Evolutionary conservation across 2,888 invertebrate species (phyloP).

Genomic region (Acleris holmiana): DNA sequence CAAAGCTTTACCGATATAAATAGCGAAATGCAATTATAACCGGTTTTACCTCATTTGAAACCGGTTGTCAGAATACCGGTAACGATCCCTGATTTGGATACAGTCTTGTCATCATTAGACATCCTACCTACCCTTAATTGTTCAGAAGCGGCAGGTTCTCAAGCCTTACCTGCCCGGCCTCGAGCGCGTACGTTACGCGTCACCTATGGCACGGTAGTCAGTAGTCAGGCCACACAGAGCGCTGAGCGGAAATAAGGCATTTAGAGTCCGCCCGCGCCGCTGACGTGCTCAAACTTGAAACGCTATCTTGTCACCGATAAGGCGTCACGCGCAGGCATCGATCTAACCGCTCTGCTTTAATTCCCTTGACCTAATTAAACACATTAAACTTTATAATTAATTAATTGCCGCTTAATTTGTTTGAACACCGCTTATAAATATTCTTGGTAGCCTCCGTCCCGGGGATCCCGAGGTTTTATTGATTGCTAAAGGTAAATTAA

Average conservation of each 20-base stretch:
- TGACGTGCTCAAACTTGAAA: constrained; percentile 34
- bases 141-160: no score
- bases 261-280: constrained; percentile 27
- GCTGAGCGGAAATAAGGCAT: constrained; percentile 33
- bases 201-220: constrained; percentile 21
- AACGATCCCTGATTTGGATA: no score
- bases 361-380: constrained; percentile 32
- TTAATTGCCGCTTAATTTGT: constrained; percentile 24
- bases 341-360: constrained; percentile 22
- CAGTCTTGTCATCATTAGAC: no score
- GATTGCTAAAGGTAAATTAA: constrained; percentile 20
- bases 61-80: no score
- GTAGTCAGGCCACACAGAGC: constrained; percentile 23
- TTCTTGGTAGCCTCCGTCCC: constrained; percentile 8
- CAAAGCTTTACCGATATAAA: no score
- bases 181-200: constrained; percentile 13
- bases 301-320: constrained; percentile 31
- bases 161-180: neutral
- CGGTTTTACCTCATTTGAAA: no score
- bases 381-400: constrained; percentile 17
- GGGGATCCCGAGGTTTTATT: constrained; percentile 25
- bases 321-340: constrained; percentile 12
- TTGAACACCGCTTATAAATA: constrained; percentile 18
- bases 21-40: no score
- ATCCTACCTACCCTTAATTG: no score